These are phyloP conservation scores for Heliconius nattereri DNA, from an alignment of 1,140 invertebrate genomes.

Conservation along the genomic window DNA sequence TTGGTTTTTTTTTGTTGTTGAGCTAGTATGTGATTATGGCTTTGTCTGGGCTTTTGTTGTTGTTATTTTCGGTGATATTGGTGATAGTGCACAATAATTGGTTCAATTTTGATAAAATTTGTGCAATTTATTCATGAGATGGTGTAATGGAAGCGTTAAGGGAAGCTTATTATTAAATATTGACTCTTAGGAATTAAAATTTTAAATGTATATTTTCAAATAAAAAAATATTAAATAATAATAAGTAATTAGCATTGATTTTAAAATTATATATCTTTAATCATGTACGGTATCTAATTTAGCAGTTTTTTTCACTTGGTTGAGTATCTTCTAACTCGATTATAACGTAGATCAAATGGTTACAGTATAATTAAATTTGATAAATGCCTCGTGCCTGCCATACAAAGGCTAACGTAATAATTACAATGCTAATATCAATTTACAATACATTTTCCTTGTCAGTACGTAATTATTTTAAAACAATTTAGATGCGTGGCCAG, in stretches of 20 bases:
- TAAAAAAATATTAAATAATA: background rate
- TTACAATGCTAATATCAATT: constrained; percentile 43
- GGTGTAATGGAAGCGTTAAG: background rate
- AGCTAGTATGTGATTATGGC: background rate
- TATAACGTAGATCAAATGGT: background rate
- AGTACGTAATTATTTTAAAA: constrained; percentile 12
- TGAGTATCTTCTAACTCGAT: background rate
- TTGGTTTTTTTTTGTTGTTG: background rate
- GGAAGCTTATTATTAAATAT: background rate
- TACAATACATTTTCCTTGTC: constrained; percentile 39
- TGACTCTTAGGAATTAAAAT: too few relatives aligned
- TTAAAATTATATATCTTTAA: background rate
- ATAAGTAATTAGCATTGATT: background rate
- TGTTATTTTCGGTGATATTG: background rate
- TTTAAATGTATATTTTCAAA: too few relatives aligned
- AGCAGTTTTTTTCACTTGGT: background rate
- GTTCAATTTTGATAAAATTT: background rate
- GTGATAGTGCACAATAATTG: background rate
- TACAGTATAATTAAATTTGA: constrained; percentile 28
- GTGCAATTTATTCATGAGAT: background rate
- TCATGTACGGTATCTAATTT: background rate
- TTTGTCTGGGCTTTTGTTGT: background rate
- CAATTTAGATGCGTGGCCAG: background rate
- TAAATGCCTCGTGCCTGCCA: constrained; percentile 33
- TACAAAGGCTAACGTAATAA: constrained; percentile 36